These are phyloP conservation scores for Melanchra persicariae DNA, from an alignment of 2,888 invertebrate genomes.

Conservation along the genomic window DNA sequence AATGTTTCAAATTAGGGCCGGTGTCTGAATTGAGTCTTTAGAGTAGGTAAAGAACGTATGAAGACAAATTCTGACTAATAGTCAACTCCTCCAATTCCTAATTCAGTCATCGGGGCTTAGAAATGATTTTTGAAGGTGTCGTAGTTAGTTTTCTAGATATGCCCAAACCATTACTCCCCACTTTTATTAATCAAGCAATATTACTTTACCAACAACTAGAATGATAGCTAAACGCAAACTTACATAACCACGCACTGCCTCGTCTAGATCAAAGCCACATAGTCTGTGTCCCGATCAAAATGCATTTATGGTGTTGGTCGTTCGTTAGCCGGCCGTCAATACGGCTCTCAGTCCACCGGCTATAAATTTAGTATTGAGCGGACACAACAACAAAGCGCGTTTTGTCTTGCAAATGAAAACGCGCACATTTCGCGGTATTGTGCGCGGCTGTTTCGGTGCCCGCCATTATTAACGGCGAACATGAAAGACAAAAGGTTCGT, in stretches of 20 bases:
- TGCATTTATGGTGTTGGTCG: constrained; percentile 87
- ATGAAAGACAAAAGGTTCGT: constrained; percentile 91
- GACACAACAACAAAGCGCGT: constrained; percentile 90
- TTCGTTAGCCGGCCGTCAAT: constrained; percentile 89
- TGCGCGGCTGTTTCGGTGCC: constrained; percentile 91
- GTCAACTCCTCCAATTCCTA: background rate
- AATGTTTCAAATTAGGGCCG: no score
- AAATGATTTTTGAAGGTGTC: background rate
- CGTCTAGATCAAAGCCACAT: constrained; percentile 55
- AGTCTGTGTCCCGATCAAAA: constrained; percentile 81
- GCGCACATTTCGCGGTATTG: constrained; percentile 91
- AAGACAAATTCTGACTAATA: background rate
- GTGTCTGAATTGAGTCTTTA: no score
- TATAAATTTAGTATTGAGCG: constrained; percentile 91
- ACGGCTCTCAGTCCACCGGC: constrained; percentile 88
- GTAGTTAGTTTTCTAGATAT: background rate
- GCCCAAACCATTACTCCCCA: background rate
- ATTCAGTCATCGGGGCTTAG: background rate
- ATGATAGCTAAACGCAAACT: constrained; percentile 1
- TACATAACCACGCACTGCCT: constrained; percentile 38
- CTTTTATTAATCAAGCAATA: background rate
- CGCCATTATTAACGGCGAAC: constrained; percentile 91
- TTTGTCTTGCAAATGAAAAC: constrained; percentile 91
- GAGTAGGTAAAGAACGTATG: no score
- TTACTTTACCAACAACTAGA: background rate